These are phyloP conservation scores for Perdix hodgsoniae DNA, from an alignment of 2,797 vertebrate genomes.

Conservation along the genomic window DNA sequence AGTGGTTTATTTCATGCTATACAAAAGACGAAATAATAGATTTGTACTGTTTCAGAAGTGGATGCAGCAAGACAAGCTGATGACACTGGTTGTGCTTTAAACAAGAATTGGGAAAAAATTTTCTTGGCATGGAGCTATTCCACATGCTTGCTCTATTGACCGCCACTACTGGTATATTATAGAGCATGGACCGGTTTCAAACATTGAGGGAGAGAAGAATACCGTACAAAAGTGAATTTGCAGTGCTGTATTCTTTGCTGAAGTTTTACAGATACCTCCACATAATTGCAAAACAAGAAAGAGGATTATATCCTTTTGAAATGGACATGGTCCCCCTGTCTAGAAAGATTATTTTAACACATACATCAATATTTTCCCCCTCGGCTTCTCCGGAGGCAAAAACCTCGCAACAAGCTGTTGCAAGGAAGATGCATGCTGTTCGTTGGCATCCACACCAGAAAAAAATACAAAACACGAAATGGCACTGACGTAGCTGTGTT, in stretches of 20 bases:
- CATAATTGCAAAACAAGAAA: neutral
- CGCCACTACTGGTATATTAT: neutral
- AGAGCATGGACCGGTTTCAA: neutral
- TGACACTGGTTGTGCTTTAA: neutral
- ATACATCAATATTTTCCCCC: constrained; percentile 61
- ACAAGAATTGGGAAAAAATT: neutral
- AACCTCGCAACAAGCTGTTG: constrained; percentile 76
- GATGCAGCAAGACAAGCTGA: neutral
- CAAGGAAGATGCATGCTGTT: constrained; percentile 72
- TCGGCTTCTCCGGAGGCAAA: constrained; percentile 66
- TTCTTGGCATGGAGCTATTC: neutral
- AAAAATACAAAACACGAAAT: constrained; percentile 64
- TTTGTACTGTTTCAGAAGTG: neutral
- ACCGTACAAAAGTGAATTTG: neutral
- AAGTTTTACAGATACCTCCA: neutral
- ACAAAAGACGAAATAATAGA: neutral
- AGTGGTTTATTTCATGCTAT: constrained; percentile 27
- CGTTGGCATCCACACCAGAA: constrained; percentile 68
- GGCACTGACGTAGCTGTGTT: constrained; percentile 66
- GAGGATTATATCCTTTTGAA: constrained; percentile 12
- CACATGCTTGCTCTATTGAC: neutral
- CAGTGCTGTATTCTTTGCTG: neutral
- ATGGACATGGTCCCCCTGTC: constrained; percentile 34
- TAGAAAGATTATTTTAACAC: constrained; percentile 61
- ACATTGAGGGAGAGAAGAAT: neutral